Evolutionary conservation across 2,113 vertebrate species (phyloP), one percentile per base, ranked within the genome.

Genomic region (Rhadina sibilatrix): DNA sequence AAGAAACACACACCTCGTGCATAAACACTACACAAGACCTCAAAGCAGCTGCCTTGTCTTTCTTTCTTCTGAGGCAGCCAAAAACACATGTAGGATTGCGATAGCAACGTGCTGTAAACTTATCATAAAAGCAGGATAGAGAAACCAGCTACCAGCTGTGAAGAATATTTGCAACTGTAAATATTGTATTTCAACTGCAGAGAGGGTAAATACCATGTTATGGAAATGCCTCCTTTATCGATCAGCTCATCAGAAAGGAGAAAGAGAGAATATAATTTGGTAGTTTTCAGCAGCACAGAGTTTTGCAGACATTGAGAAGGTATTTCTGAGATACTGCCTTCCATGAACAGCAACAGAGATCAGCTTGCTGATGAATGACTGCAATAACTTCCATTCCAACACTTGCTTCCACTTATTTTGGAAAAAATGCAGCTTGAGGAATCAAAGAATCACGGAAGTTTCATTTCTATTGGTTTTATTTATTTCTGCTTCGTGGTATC

Each of bases 121-220:
- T 90, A 91, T 86, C 95, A 90, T 81, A 86, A 96, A 95, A 92
- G 84, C 89, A 42, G 83, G 87, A 75, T 12, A 84, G 46, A 89
- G 63, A 86, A 96, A 95, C 42, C 95, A 90, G 93, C 89, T 86
- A 85, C 96, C 95, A 95, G 94, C 95, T 96, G 95, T 83, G 95
- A 93, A 31, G 94, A 90, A 88, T 93, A 96, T 96, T 97, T 97
- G 95, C 95, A 92, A 75, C 87, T 86, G 95, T 91, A 95, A 95
- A 95, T 95, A 95, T 83, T 86, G 79, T 74, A 95, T 95, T 95
- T 95, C 93, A 77, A 4, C 87, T 94, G 89, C 3, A 88, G 89
- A 71, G 90, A 84, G 35, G 95, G 89, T 87, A 95, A 94, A 95
- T 74, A 83, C 24, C 8, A 24, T 27, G 14, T 91, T 95, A 95